Conservation (phyloP, 2,888 invertebrate genomes). For the Altica lythri region DNA sequence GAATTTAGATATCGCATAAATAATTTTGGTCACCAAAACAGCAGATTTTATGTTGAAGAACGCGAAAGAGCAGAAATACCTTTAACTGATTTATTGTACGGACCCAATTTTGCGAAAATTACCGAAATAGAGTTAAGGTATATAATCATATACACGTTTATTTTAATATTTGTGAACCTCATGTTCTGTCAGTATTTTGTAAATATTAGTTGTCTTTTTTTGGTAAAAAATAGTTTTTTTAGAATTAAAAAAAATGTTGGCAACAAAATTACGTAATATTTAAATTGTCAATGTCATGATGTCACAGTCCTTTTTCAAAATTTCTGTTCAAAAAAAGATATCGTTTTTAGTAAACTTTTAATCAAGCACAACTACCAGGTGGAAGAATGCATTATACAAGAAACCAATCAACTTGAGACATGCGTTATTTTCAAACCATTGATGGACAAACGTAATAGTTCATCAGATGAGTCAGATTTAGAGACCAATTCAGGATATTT, state of each 20-base stretch:
- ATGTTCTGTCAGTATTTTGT: too few relatives aligned
- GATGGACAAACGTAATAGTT: slow-evolving; percentile 26
- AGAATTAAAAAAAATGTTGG: too few relatives aligned
- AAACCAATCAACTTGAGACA: slow-evolving; percentile 39
- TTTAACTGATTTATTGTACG: slow-evolving; percentile 48
- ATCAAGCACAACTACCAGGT: slow-evolving; percentile 45
- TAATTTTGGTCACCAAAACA: slow-evolving; percentile 44
- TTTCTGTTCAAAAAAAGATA: slow-evolving; percentile 28
- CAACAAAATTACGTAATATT: slow-evolving; percentile 4
- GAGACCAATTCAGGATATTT: slow-evolving; percentile 27
- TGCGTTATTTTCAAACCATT: slow-evolving; percentile 50
- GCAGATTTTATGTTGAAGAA: slow-evolving; percentile 53
- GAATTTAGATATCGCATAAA: slow-evolving; percentile 55
- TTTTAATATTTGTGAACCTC: too few relatives aligned
- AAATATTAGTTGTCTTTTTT: too few relatives aligned
- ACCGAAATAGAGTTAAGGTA: slow-evolving; percentile 36
- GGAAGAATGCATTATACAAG: slow-evolving; percentile 48
- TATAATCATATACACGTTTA: too few relatives aligned
- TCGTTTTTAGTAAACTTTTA: slow-evolving; percentile 46
- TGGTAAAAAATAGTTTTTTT: too few relatives aligned
- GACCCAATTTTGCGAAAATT: slow-evolving; percentile 39
- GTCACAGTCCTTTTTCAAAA: slow-evolving; percentile 16
- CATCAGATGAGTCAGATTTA: slow-evolving; percentile 38
- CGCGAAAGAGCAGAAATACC: slow-evolving; percentile 52
- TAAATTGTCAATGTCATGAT: slow-evolving; percentile 20